Evolutionary conservation across 1,140 invertebrate genomes (phyloP).

Genomic region (Drosophila kohkoa): DNA sequence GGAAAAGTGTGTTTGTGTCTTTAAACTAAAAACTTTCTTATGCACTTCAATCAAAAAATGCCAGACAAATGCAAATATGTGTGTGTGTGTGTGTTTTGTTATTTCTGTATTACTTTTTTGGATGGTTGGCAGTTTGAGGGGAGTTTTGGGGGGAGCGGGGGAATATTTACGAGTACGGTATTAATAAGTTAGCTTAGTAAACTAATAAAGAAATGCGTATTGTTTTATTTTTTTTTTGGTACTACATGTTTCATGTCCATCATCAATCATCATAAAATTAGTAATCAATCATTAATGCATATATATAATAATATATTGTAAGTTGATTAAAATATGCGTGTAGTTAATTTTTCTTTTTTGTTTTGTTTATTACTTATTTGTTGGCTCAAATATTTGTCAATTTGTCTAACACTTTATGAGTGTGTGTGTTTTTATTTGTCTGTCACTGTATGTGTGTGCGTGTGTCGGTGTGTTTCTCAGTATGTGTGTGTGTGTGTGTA

Average conservation of each 20-base stretch:
- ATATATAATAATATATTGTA: slow-evolving; percentile 34
- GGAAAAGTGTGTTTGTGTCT: slow-evolving; percentile 18
- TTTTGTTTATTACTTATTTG: slow-evolving; percentile 19
- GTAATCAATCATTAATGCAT: slow-evolving; percentile 43
- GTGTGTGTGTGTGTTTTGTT: slow-evolving; percentile 23
- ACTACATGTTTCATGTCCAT: slow-evolving; percentile 33
- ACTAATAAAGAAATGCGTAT: slow-evolving; percentile 36
- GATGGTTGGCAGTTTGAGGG: slow-evolving; percentile 9
- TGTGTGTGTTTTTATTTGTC: slow-evolving; percentile 44
- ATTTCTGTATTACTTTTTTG: slow-evolving; percentile 16
- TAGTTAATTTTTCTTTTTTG: background rate
- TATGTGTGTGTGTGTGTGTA: slow-evolving; percentile 29
- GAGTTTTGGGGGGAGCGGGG: background rate
- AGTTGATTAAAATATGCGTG: slow-evolving; percentile 33
- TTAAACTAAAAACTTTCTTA: slow-evolving; percentile 21
- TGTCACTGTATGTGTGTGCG: slow-evolving; percentile 18
- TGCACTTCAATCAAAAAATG: slow-evolving; percentile 49
- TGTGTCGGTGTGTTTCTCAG: background rate
- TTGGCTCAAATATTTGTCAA: slow-evolving; percentile 29
- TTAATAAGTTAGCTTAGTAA: slow-evolving; percentile 36
- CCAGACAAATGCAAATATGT: slow-evolving; percentile 60
- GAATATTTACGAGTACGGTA: background rate
- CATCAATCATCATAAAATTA: slow-evolving; percentile 31
- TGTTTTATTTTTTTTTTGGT: background rate
- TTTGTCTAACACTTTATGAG: slow-evolving; percentile 43